These are phyloP conservation scores for Crotalus horridus DNA, from an alignment of 2,113 vertebrate species.

Conservation along the genomic window DNA sequence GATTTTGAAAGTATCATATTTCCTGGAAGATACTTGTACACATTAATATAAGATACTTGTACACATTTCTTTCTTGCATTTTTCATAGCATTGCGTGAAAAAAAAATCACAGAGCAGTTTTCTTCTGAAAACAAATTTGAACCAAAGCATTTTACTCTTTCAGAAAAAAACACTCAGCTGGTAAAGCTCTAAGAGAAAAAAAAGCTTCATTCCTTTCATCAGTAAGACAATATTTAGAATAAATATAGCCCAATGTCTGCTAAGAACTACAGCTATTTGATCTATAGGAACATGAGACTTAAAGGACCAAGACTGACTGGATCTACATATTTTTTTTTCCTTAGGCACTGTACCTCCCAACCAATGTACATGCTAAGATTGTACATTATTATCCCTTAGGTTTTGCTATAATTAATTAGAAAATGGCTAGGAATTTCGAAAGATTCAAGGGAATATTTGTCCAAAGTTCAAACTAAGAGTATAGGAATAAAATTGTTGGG, in stretches of 20 bases:
- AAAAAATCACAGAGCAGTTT: not conserved
- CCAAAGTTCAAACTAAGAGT: not conserved
- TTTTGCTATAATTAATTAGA: not conserved
- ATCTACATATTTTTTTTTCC: not conserved
- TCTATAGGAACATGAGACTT: not conserved
- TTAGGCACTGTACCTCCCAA: not conserved
- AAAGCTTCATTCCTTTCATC: not conserved
- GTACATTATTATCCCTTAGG: not conserved
- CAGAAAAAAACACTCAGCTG: not conserved
- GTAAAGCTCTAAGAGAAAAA: not conserved
- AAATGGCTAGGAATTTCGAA: not conserved
- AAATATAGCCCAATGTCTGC: not conserved
- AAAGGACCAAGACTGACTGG: not conserved
- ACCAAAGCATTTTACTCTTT: not conserved
- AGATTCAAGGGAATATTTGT: not conserved
- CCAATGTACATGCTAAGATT: not conserved
- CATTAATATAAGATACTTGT: slow-evolving; percentile 8
- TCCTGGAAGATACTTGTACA: not conserved
- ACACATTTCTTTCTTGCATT: not conserved
- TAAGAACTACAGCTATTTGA: not conserved
- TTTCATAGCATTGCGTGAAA: not conserved
- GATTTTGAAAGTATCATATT: slow-evolving; percentile 26
- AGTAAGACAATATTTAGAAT: not conserved
- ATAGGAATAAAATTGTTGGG: not conserved
- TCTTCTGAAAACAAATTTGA: not conserved